Evolutionary conservation across 2,888 invertebrate genomes (phyloP).

Genomic region (Campaea margaritaria): DNA sequence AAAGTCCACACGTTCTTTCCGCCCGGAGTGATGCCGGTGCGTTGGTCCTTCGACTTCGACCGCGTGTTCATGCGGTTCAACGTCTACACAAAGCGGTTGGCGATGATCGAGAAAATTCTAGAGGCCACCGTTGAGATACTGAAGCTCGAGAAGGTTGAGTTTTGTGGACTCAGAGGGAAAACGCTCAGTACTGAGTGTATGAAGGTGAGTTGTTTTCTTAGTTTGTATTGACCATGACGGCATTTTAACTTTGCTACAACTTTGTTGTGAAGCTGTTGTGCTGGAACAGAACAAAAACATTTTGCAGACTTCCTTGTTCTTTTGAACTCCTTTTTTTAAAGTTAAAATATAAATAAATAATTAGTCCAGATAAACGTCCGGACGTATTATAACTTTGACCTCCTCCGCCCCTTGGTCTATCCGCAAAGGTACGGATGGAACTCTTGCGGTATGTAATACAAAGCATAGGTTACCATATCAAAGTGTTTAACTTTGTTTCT

Average conservation of each 20-base stretch:
- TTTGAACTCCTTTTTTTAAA: conserved; percentile 10
- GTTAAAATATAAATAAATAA: too few relatives aligned
- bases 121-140: conserved; percentile 92
- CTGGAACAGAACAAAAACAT: too few relatives aligned
- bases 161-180: conserved; percentile 89
- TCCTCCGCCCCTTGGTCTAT: too few relatives aligned
- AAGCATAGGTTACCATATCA: too few relatives aligned
- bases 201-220: conserved; percentile 55
- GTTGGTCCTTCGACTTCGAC: conserved; percentile 91
- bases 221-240: too few relatives aligned
- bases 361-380: too few relatives aligned
- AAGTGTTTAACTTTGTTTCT: not conserved
- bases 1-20: conserved; percentile 84
- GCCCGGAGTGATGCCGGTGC: conserved; percentile 84
- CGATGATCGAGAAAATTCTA: conserved; percentile 88
- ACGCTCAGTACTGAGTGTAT: conserved; percentile 82
- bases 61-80: conserved; percentile 89
- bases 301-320: not conserved
- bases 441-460: too few relatives aligned
- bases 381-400: too few relatives aligned
- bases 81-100: conserved; percentile 86
- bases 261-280: too few relatives aligned
- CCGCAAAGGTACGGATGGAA: too few relatives aligned
- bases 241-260: too few relatives aligned
- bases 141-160: conserved; percentile 94